Evolutionary conservation across 1,140 invertebrate species (phyloP), one percentile per base, ranked within the genome.

Genomic region (Phymastichus coffea): DNA sequence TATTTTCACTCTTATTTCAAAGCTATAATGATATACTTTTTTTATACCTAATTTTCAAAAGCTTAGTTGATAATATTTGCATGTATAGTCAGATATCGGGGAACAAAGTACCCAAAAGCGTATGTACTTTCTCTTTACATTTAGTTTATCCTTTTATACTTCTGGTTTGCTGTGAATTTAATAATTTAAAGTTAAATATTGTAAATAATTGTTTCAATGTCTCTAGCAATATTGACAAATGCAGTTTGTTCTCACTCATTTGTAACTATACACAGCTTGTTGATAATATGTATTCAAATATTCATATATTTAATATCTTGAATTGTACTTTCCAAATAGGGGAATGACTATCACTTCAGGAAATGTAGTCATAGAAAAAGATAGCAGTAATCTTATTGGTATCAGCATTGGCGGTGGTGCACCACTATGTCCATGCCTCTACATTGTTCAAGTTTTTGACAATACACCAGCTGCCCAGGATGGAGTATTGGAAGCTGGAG

Each of bases 311-410:
- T 12, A 33, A 7, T 7, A 33, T 33, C 28, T 60, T 47, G 20
- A 28, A 38, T 53, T 30, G 25, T 48, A 53, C 12, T 28, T 40
- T 40, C 35, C 54, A 47, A 22, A 53, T 53, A 97, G 94, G 92
- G 95, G 95, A 0, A 97, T 99, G 94, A 96, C 91, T 33, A 89
- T 99, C 22, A 97, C 95, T 10, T 97, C 95, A n/a, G 96, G 95
- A 20, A 91, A 87, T 71, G 88, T 98, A 0, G 86, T 87, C 1
- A 88, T 99, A 19, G 86, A 87, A 62, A 99, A 99, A 80, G 95
- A 99, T 80, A 86, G 88, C 48, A 93, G 92, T 75, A 99, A 99
- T 77, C 78, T 99, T 17, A 98, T 99, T 67, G 97, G 97, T 2
- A 98, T 99, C 56, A 97, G 94, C 74, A 99, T 99, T 61, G 97